Evolutionary conservation across 2,888 invertebrate genomes (phyloP).

Genomic region (Geophilus truncorum): DNA sequence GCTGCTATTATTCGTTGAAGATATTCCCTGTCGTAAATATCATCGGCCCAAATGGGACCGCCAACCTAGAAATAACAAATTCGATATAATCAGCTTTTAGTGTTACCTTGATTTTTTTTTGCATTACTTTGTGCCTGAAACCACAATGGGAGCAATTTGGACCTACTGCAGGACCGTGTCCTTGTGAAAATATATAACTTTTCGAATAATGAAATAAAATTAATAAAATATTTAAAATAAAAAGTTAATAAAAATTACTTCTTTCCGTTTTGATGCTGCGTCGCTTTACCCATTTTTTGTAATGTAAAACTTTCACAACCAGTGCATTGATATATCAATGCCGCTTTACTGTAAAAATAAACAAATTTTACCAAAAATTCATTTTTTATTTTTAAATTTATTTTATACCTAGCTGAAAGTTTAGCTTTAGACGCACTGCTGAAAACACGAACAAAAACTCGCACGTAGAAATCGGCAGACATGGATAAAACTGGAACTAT

Average conservation of each 20-base stretch:
- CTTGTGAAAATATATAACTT: slow-evolving; percentile 61
- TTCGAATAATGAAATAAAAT: not conserved
- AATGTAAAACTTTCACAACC: slow-evolving; percentile 78
- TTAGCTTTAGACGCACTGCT: slow-evolving; percentile 80
- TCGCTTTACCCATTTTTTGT: slow-evolving; percentile 63
- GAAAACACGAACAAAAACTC: slow-evolving; percentile 82
- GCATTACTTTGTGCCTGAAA: slow-evolving; percentile 31
- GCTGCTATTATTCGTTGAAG: slow-evolving; percentile 60
- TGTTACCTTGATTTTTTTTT: no score
- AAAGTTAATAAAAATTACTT: not conserved
- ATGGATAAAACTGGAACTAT: slow-evolving; percentile 85
- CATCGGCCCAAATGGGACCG: slow-evolving; percentile 91
- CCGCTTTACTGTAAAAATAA: slow-evolving; percentile 62
- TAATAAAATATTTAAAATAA: not conserved
- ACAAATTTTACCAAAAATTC: slow-evolving; percentile 17
- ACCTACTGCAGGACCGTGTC: slow-evolving; percentile 63
- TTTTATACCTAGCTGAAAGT: slow-evolving; percentile 65
- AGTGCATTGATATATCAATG: slow-evolving; percentile 81
- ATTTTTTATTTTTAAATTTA: not conserved
- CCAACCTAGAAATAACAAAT: slow-evolving; percentile 59
- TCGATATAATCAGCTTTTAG: no score
- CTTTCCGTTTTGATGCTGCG: slow-evolving; percentile 42
- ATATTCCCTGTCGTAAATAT: slow-evolving; percentile 75
- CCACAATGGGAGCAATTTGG: slow-evolving; percentile 69
- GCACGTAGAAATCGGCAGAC: slow-evolving; percentile 93